Evolutionary conservation across 1,140 invertebrate species (phyloP), one percentile per base, ranked within the genome.

Genomic region (Megathymus violae): DNA sequence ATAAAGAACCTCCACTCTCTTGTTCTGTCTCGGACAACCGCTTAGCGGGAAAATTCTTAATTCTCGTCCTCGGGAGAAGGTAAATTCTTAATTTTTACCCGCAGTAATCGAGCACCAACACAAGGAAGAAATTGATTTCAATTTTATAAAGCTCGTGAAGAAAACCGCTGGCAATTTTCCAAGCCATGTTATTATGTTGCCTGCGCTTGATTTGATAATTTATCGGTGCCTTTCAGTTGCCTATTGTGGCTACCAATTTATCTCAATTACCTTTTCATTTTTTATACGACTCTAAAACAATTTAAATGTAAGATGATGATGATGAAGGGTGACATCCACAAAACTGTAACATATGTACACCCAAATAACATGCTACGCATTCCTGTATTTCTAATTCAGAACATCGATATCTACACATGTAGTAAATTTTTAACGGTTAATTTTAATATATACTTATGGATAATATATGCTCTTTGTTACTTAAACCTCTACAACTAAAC

Each of bases 71-170:
- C 69, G 58, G 63, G 66, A 69, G 71, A 69, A 62, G 65, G 74
- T 76, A 79, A 83, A 83, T 84, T 70, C 62, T 74, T 76, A 80
- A 82, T 85, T 80, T 68, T 67, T 70, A 64, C 73, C 41, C 72
- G 74, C 78, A 80, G 77, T 79, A 82, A 82, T 85, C 54, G 60
- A 43, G 47, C 58, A 62, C 64, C 46, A 51, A 61, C 58, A 25
- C 50, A 36, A 60, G 22, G 47, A 62, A 40, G 62, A 78, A 79
- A 81, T 81, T 82, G 84, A 85, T 83, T 82, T 79, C 60, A 69
- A 74, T 71, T 77, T 78, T 77, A 74, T 76, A 72, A 68, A 64
- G 66, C 62, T 54, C 64, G 16, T 25, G 7, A 31, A 63, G 63
- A n/a, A 47, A 56, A 65, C 62, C 67, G 64, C 67, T 80, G 79